Base-by-base conservation (phyloP, 2,888 invertebrate genomes). In the Oligia fasciuncula region DNA sequence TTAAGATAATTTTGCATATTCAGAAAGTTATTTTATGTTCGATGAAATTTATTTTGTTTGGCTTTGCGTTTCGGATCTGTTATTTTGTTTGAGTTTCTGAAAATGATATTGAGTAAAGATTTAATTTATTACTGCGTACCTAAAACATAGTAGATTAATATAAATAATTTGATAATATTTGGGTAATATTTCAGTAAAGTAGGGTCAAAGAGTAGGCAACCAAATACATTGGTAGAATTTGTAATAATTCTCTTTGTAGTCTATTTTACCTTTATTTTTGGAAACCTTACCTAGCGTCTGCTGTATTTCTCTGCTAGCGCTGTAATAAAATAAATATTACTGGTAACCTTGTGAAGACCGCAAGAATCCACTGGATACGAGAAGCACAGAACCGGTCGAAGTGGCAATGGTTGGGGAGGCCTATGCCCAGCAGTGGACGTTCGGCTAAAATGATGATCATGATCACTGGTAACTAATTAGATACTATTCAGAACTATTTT, bases 1-100 rank as follows among this genome's bases (percentile, higher is more conserved):
- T 78, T n/a, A 74, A 75, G 79, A 80, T 80, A 67, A 79, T 85
- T 79, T 72, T 88, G 76, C 67, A 83, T 79, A 73, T 76, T 78
- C 77, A 60, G 51, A 49, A 69, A 79, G 60, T 72, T 73, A 77
- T 83, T 84, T 81, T 77, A 51, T 68, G 51, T 57, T 73, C 54
- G n/a, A 60, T 49, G 69, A 43, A 67, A 85, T 77, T 71, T 74
- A 62, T 83, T 77, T 75, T 70, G 75, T 73, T 76, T 76, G n/a
- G 11, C 29, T 75, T 75, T 11, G 62, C 49, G 0, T 68, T 83
- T 77, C 13, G 23, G 1, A 54, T 83, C 75, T 73, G 46, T n/a
- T 86, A 75, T 75, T 83, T 83, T 74, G 74, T 83, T 77, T 78
- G 66, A 74, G 72, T 69, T 85, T 69, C 51, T n/a, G 40, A 67